A percentile compares a stretch with the other conserved stretches of the same genome.
Conservation (phyloP, 2,888 invertebrate species). For the Desoria tigrina region DNA sequence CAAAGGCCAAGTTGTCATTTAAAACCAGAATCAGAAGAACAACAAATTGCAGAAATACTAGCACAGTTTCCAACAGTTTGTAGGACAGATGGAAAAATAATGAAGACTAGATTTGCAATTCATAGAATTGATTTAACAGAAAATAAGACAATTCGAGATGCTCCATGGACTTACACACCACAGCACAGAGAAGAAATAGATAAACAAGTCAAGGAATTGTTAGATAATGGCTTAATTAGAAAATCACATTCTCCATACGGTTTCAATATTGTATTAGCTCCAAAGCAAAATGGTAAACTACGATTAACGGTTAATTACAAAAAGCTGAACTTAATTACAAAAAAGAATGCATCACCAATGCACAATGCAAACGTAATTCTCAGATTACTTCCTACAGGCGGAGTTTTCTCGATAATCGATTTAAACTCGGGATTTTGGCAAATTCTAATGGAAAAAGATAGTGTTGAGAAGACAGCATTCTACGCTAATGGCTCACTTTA, state of each 20-base stretch:
- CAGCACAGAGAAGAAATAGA: slow-evolving; percentile 8
- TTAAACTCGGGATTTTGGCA: slow-evolving; percentile 41
- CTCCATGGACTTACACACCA: slow-evolving; percentile 1
- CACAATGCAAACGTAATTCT: slow-evolving; percentile 20
- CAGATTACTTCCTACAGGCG: slow-evolving; percentile 7
- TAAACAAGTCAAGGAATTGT: slow-evolving; percentile 18
- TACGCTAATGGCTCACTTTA: slow-evolving; percentile 28
- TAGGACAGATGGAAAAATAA: slow-evolving; percentile 15
- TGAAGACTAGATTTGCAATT: slow-evolving; percentile 3
- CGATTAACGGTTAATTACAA: slow-evolving; percentile 34
- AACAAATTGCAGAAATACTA: neutral
- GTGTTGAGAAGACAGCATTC: slow-evolving; percentile 45
- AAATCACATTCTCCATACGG: slow-evolving; percentile 20
- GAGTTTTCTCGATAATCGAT: slow-evolving; percentile 34
- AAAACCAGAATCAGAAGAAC: neutral
- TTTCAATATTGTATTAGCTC: slow-evolving; percentile 22
- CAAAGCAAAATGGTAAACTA: too few species aligned
- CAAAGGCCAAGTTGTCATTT: neutral
- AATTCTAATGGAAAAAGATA: slow-evolving; percentile 31
- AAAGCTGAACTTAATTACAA: slow-evolving; percentile 21
- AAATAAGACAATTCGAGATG: neutral
- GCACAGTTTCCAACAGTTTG: slow-evolving; percentile 17
- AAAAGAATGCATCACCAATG: slow-evolving; percentile 21
- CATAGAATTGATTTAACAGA: slow-evolving; percentile 20
- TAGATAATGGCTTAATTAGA: slow-evolving; percentile 19